Evolutionary conservation across 2,797 vertebrate species (phyloP).

Genomic region (Coregonus suidteri): DNA sequence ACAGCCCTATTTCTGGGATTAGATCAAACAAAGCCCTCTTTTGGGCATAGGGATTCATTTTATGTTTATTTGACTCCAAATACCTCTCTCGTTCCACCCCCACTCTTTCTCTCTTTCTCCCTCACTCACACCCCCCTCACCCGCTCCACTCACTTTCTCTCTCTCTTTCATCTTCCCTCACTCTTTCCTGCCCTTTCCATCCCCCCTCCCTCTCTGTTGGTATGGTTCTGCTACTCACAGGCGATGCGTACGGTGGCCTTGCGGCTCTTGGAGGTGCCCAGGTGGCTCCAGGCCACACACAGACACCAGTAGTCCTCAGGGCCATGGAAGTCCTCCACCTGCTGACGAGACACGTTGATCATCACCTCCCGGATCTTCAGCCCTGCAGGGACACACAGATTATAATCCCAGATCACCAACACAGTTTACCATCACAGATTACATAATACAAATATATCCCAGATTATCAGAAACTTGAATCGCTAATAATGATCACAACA

Average conservation of each 20-base stretch:
- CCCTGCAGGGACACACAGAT: conserved; percentile 67
- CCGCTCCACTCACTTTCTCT: not conserved
- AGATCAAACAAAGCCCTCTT: not conserved
- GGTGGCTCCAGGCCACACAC: conserved; percentile 94
- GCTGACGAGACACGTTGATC: conserved; percentile 94
- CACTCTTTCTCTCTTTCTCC: not conserved
- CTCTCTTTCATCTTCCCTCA: not conserved
- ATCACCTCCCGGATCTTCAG: conserved; percentile 90
- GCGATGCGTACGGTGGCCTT: conserved; percentile 94
- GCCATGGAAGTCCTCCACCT: conserved; percentile 95
- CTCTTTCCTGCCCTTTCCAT: not conserved
- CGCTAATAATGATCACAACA: not conserved
- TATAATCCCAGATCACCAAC: not conserved
- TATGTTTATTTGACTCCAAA: not conserved
- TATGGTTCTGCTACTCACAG: conserved; percentile 79
- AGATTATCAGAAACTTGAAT: not conserved
- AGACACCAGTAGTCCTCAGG: conserved; percentile 97
- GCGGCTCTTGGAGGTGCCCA: conserved; percentile 93
- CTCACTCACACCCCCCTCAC: not conserved
- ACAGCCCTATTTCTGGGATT: not conserved
- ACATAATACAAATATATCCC: not conserved
- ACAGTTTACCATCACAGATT: not conserved
- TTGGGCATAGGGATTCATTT: not conserved
- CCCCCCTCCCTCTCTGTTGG: not conserved
- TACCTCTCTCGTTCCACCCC: not conserved